A percentile compares a stretch with the other conserved stretches of the same genome.
Evolutionary conservation across 2,888 invertebrate species (phyloP).

Genomic region (Nesidiocoris tenuis): DNA sequence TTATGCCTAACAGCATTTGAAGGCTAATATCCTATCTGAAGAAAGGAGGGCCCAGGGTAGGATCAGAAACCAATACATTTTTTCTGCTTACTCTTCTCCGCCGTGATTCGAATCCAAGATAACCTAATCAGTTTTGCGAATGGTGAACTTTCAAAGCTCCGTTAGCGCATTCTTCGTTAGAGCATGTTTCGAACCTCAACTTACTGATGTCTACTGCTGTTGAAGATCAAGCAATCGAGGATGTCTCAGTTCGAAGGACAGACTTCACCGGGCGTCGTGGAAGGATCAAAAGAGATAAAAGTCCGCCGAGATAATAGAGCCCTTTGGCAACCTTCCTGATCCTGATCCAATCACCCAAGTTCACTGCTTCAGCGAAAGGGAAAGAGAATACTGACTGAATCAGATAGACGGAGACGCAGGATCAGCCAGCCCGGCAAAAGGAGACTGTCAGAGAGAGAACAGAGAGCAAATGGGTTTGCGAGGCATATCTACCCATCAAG

Average conservation of each 20-base stretch:
- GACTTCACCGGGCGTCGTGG: background rate
- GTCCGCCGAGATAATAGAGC: conserved; percentile 10
- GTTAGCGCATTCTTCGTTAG: too few species aligned
- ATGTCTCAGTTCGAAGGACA: background rate
- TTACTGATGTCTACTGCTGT: too few species aligned
- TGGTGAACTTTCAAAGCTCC: too few species aligned
- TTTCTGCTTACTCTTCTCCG: too few species aligned
- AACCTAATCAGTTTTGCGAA: too few species aligned
- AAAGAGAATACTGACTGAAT: background rate
- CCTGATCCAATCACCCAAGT: conserved; percentile 35
- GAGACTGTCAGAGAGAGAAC: background rate
- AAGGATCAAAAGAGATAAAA: conserved; percentile 4
- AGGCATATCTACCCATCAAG: background rate
- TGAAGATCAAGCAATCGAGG: too few species aligned
- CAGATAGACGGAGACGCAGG: background rate
- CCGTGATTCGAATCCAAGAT: too few species aligned
- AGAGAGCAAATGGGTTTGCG: background rate
- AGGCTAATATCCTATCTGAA: too few species aligned
- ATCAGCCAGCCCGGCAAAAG: background rate
- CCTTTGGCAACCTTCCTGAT: conserved; percentile 36
- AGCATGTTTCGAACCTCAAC: too few species aligned
- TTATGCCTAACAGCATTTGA: too few species aligned
- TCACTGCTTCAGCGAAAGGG: background rate
- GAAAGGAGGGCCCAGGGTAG: too few species aligned
- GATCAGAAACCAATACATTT: too few species aligned